A percentile compares a stretch with the other conserved stretches of the same genome.
phyloP scores from a whole-genome alignment of 2,797 vertebrate species.

The Enteromius unitaeniatus region DNA sequence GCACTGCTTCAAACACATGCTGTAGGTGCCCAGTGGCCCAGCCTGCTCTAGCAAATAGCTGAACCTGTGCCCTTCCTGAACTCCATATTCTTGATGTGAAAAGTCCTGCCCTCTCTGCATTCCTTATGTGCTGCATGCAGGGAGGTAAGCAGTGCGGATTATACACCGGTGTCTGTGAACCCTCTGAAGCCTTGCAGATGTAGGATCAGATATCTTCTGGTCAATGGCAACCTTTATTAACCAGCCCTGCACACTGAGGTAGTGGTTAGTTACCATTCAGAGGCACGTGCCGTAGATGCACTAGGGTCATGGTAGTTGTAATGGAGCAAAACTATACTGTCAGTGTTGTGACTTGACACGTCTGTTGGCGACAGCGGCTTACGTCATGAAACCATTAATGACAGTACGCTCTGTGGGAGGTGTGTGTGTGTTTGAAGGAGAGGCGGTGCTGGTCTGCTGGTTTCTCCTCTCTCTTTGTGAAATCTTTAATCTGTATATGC shows the following conservation, averaged over 20 bases:
- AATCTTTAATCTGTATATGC: constrained; percentile 16
- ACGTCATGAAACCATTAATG: constrained; percentile 42
- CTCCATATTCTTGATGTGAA: constrained; percentile 40
- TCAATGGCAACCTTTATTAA: constrained; percentile 35
- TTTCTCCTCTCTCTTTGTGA: constrained; percentile 21
- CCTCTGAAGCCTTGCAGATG: constrained; percentile 65
- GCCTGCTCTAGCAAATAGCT: constrained; percentile 18
- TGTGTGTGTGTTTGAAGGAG: constrained; percentile 20
- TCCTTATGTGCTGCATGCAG: constrained; percentile 48
- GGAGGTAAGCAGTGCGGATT: constrained; percentile 34
- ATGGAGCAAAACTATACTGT: constrained; percentile 1
- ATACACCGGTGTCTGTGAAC: constrained; percentile 29
- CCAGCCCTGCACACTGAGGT: neutral
- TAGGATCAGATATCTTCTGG: constrained; percentile 67
- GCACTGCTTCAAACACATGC: constrained; percentile 37
- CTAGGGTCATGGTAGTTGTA: neutral
- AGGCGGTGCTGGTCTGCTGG: constrained; percentile 10
- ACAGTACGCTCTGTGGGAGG: constrained; percentile 7
- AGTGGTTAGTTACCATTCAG: constrained; percentile 10
- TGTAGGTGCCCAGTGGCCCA: constrained; percentile 13
- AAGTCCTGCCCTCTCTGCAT: constrained; percentile 47
- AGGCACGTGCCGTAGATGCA: neutral
- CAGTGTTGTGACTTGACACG: constrained; percentile 28
- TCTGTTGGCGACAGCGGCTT: constrained; percentile 4
- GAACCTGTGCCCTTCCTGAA: constrained; percentile 36